A percentile compares a stretch with the other conserved stretches of the same genome.
Evolutionary conservation across 2,113 vertebrate species (phyloP).

Genomic region (Tragelaphus strepsiceros): DNA sequence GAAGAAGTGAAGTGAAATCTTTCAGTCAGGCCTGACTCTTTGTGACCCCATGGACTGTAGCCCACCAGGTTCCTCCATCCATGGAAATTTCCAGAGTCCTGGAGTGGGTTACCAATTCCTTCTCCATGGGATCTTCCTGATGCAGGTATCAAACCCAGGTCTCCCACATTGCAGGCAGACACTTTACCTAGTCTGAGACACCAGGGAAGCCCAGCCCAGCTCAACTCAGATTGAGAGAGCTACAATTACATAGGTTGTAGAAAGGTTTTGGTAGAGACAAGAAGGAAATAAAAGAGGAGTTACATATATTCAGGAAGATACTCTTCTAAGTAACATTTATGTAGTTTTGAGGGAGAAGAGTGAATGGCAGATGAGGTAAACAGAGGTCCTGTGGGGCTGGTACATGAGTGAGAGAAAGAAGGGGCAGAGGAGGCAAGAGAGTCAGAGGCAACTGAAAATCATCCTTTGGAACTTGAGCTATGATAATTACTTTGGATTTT

Average conservation of each 20-base stretch:
- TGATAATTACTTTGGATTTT: background rate
- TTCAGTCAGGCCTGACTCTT: background rate
- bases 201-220: background rate
- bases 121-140: background rate
- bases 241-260: background rate
- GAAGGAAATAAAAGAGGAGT: background rate
- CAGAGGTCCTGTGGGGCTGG: background rate
- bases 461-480: background rate
- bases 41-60: background rate
- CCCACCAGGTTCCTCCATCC: background rate
- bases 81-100: background rate
- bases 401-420: background rate
- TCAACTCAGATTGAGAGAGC: background rate
- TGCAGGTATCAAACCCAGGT: background rate
- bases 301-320: background rate
- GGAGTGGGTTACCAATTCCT: background rate
- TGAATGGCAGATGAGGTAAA: no score
- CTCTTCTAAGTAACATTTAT: background rate
- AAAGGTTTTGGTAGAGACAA: background rate
- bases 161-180: background rate
- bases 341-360: background rate
- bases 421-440: background rate
- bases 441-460: background rate
- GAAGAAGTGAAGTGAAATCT: background rate
- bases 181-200: background rate